Conservation (phyloP, 2,797 vertebrate species). For the Serranus cabrilla region DNA sequence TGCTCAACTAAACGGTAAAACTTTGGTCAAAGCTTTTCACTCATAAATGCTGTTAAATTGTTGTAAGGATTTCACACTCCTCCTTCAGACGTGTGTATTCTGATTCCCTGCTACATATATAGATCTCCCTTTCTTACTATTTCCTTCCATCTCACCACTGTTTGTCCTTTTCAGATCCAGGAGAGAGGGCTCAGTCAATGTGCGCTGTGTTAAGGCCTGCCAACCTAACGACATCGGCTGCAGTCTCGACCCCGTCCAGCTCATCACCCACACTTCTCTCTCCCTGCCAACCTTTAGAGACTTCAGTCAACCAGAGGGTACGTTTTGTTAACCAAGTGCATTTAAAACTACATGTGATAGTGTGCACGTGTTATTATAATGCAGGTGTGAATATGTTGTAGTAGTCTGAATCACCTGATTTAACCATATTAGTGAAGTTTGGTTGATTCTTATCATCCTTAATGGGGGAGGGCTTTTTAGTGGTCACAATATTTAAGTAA, state of each 20-base stretch:
- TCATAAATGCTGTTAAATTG: slow-evolving; percentile 5
- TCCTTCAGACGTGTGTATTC: not conserved
- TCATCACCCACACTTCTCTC: slow-evolving; percentile 89
- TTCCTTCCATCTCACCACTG: not conserved
- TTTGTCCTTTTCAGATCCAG: slow-evolving; percentile 66
- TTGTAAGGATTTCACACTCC: slow-evolving; percentile 1
- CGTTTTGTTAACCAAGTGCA: slow-evolving; percentile 15
- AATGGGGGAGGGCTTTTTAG: too few relatives aligned
- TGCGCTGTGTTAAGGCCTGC: slow-evolving; percentile 91
- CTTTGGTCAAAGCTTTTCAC: slow-evolving; percentile 23
- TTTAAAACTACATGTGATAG: not conserved
- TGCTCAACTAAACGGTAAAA: slow-evolving; percentile 23
- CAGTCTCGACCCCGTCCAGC: slow-evolving; percentile 83
- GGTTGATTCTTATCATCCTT: too few relatives aligned
- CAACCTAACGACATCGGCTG: slow-evolving; percentile 83
- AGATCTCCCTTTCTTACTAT: not conserved
- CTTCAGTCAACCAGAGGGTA: slow-evolving; percentile 88
- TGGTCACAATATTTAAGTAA: too few relatives aligned
- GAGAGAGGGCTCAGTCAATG: slow-evolving; percentile 78
- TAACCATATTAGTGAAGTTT: not conserved
- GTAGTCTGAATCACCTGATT: slow-evolving; percentile 3
- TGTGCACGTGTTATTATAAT: not conserved
- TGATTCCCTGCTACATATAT: not conserved
- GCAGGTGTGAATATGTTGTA: not conserved
- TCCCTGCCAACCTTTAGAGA: slow-evolving; percentile 90